Evolutionary conservation across 2,888 invertebrate genomes (phyloP).

Genomic region (Lycophotia porphyrea): DNA sequence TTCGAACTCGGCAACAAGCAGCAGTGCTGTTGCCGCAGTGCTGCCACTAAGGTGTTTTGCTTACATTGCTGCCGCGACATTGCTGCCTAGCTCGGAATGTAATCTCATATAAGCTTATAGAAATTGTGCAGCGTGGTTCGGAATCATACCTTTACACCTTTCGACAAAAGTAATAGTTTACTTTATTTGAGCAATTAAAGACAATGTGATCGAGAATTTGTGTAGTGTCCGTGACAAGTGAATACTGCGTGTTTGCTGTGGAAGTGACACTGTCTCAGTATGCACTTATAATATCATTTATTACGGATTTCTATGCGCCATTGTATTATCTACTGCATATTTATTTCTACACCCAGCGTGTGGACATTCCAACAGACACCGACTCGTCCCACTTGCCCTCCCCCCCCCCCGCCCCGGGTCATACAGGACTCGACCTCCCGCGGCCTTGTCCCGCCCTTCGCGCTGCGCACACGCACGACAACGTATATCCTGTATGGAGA

Average conservation of each 20-base stretch:
- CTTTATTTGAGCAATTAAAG: too few species aligned
- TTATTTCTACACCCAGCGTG: not conserved
- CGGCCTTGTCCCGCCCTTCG: slow-evolving; percentile 58
- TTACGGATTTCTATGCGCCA: not conserved
- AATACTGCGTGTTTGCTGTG: not conserved
- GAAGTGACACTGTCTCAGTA: too few species aligned
- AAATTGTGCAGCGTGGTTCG: too few species aligned
- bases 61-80: too few species aligned
- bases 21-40: too few species aligned
- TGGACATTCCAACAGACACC: not conserved
- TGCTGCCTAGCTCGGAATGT: too few species aligned
- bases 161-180: not conserved
- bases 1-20: too few species aligned
- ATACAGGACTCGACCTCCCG: slow-evolving; percentile 38
- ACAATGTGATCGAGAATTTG: not conserved
- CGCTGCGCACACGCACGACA: slow-evolving; percentile 17
- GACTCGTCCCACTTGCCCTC: not conserved
- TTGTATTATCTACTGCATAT: slow-evolving; percentile 5
- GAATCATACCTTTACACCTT: too few species aligned
- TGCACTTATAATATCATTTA: not conserved
- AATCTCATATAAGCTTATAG: too few species aligned
- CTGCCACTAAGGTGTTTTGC: too few species aligned
- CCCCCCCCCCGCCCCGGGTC: slow-evolving; percentile 13
- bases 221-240: not conserved
- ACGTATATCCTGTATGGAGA: not conserved